These are phyloP conservation scores for Ptychoptera contaminata DNA, from an alignment of 2,888 invertebrate genomes.

Conservation along the genomic window DNA sequence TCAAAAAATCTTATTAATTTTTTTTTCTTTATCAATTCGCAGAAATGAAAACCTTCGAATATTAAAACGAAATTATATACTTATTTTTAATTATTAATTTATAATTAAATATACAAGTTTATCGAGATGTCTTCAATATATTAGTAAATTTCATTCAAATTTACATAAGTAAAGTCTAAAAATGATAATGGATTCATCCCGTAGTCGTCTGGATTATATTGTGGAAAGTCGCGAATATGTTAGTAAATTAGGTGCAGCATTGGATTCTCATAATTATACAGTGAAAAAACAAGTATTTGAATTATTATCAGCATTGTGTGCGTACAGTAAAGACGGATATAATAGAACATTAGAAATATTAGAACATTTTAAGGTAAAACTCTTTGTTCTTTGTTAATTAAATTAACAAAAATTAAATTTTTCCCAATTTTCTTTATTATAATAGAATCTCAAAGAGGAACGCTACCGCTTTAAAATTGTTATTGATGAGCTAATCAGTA, in stretches of 20 bases:
- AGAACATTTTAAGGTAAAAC: slow-evolving; percentile 76
- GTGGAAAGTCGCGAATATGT: slow-evolving; percentile 88
- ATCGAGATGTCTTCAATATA: too few relatives aligned
- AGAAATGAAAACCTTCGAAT: too few relatives aligned
- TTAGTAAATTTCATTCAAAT: slow-evolving; percentile 14
- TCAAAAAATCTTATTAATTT: too few relatives aligned
- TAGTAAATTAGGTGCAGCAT: slow-evolving; percentile 77
- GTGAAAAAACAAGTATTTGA: slow-evolving; percentile 97
- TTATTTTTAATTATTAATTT: too few relatives aligned
- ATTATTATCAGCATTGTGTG: slow-evolving; percentile 83
- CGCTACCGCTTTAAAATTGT: slow-evolving; percentile 80
- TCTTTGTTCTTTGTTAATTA: not conserved
- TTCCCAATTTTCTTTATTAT: slow-evolving; percentile 8
- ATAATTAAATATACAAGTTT: too few relatives aligned
- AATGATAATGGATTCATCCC: slow-evolving; percentile 61
- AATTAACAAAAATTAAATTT: not conserved
- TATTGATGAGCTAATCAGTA: slow-evolving; percentile 72
- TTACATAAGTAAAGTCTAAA: too few relatives aligned
- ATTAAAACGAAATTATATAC: too few relatives aligned
- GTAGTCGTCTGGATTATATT: slow-evolving; percentile 86
- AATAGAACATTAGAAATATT: slow-evolving; percentile 75
- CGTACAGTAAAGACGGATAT: slow-evolving; percentile 83
- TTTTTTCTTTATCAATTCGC: too few relatives aligned
- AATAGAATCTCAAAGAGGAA: slow-evolving; percentile 68
- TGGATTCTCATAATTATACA: slow-evolving; percentile 77